These are phyloP conservation scores for Thysanoteuthis rhombus DNA, from an alignment of 2,888 invertebrate genomes.

Conservation along the genomic window DNA sequence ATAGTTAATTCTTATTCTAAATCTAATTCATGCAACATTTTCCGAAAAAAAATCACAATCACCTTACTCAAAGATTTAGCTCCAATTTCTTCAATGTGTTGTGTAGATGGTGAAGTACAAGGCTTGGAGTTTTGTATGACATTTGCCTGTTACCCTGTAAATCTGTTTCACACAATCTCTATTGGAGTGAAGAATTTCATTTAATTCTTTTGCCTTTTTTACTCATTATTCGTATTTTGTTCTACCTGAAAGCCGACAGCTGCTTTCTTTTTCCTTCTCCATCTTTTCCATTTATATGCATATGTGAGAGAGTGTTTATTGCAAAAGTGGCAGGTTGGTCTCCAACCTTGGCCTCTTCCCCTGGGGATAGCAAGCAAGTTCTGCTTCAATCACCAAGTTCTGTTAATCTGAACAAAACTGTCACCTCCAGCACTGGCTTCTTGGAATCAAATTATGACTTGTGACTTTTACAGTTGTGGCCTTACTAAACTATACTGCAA, in stretches of 20 bases:
- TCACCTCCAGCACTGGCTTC: not conserved
- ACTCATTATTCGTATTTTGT: not conserved
- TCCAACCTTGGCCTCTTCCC: too few species aligned
- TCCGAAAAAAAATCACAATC: not conserved
- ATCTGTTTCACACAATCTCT: not conserved
- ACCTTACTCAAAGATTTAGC: not conserved
- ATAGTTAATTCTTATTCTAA: not conserved
- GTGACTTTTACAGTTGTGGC: not conserved
- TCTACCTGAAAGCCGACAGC: not conserved
- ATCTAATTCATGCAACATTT: not conserved
- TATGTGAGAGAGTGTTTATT: too few species aligned
- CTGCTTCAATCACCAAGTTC: not conserved
- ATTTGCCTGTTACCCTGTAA: not conserved
- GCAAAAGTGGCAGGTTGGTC: too few species aligned
- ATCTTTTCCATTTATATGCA: too few species aligned
- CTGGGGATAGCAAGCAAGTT: too few species aligned
- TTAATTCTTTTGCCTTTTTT: not conserved
- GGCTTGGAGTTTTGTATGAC: not conserved
- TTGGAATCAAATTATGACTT: not conserved
- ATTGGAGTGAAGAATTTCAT: not conserved
- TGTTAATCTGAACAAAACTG: not conserved
- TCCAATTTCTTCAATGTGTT: not conserved
- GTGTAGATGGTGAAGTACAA: not conserved
- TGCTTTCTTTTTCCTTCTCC: too few species aligned
- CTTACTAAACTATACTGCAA: not conserved